Evolutionary conservation across 1,140 invertebrate species (phyloP).

Genomic region (Hyles vespertilio): DNA sequence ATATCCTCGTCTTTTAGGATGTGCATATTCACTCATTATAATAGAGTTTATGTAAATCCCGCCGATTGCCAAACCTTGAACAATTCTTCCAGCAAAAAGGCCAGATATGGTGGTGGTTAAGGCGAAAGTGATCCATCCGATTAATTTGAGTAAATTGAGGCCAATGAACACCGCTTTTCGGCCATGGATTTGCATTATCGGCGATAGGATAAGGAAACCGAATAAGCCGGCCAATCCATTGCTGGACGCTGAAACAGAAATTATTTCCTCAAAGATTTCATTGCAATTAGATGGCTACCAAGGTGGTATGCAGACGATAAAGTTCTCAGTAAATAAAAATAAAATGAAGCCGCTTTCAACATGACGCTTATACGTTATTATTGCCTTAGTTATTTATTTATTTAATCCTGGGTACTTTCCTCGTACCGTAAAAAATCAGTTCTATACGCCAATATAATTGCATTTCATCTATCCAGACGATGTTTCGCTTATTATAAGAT

Average conservation of each 20-base stretch:
- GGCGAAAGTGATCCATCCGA: constrained; percentile 19
- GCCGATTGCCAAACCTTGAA: constrained; percentile 17
- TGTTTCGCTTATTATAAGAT: too few relatives aligned
- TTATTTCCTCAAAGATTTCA: neutral
- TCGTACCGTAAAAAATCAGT: too few relatives aligned
- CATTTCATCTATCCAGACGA: too few relatives aligned
- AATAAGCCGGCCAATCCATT: constrained; percentile 29
- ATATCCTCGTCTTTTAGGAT: constrained; percentile 33
- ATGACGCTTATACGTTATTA: too few relatives aligned
- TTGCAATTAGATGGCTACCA: too few relatives aligned
- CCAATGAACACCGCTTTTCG: constrained; percentile 25
- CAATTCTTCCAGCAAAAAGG: constrained; percentile 12
- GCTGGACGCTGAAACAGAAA: constrained; percentile 32
- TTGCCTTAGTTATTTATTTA: too few relatives aligned
- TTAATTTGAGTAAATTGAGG: constrained; percentile 10
- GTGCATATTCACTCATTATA: constrained; percentile 17
- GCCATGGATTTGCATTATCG: constrained; percentile 30
- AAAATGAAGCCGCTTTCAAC: too few relatives aligned
- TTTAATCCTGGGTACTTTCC: too few relatives aligned
- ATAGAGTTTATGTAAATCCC: constrained; percentile 15
- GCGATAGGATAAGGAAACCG: constrained; percentile 31
- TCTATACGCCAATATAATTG: too few relatives aligned
- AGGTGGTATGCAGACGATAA: too few relatives aligned
- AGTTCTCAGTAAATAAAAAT: too few relatives aligned
- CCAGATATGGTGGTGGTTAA: constrained; percentile 6